phyloP scores from a whole-genome alignment of 2,888 invertebrate genomes.

The Lapara coniferarum region DNA sequence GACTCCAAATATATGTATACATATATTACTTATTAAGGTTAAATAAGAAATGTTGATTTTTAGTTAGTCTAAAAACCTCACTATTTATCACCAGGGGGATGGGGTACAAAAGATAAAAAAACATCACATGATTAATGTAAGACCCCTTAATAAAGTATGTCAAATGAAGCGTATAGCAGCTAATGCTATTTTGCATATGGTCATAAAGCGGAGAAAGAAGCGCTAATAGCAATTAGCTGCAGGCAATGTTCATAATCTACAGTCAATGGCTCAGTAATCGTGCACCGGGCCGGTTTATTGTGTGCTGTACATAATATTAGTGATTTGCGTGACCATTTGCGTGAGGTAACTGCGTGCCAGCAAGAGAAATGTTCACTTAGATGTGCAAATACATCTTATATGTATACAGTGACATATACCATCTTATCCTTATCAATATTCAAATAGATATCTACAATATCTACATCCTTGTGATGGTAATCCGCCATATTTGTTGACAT shows the following conservation, averaged over 20 bases:
- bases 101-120: too few species aligned
- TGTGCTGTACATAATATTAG: conserved; percentile 47
- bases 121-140: too few species aligned
- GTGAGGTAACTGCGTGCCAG: conserved; percentile 60
- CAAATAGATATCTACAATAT: conserved; percentile 19
- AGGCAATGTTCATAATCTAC: conserved; percentile 26
- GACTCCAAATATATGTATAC: too few species aligned
- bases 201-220: conserved; percentile 7
- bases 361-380: conserved; percentile 56
- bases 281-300: conserved; percentile 16
- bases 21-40: too few species aligned
- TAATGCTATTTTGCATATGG: neutral
- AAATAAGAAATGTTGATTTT: too few species aligned
- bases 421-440: conserved; percentile 5
- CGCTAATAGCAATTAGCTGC: conserved; percentile 14
- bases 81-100: too few species aligned
- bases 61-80: too few species aligned
- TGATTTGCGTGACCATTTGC: conserved; percentile 58
- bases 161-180: neutral
- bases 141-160: too few species aligned
- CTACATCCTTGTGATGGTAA: conserved; percentile 2
- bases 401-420: conserved; percentile 14
- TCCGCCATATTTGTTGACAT: neutral
- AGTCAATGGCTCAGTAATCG: conserved; percentile 33
- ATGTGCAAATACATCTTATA: conserved; percentile 26